A percentile compares a stretch with the other conserved stretches of the same genome.
Evolutionary conservation across 2,113 vertebrate genomes (phyloP).

Genomic region (Cyanistes caeruleus): DNA sequence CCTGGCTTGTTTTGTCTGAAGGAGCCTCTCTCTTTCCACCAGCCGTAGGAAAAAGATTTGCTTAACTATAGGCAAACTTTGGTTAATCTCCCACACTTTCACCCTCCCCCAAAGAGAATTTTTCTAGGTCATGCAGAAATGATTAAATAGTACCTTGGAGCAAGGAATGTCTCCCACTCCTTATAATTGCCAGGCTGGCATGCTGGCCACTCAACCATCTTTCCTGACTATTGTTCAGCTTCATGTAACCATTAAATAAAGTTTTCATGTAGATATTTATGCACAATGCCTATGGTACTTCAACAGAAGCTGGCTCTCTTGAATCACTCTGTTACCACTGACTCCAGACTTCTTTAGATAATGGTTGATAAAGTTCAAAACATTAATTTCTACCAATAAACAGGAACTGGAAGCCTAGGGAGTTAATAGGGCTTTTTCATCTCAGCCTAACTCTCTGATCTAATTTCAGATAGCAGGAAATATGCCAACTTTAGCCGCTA

Average conservation of each 20-base stretch:
- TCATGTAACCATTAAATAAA: not conserved
- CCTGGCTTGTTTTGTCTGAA: not conserved
- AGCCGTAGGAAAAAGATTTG: not conserved
- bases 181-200: not conserved
- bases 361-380: slow-evolving; percentile 74
- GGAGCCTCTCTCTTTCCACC: not conserved
- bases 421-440: slow-evolving; percentile 76
- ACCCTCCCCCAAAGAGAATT: not conserved
- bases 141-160: not conserved
- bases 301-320: not conserved
- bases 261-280: slow-evolving; percentile 15
- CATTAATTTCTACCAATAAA: slow-evolving; percentile 73
- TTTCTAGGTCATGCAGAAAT: not conserved
- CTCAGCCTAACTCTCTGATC: slow-evolving; percentile 73
- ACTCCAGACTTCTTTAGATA: slow-evolving; percentile 71
- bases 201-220: not conserved
- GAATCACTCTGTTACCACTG: slow-evolving; percentile 44
- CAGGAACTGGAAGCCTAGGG: slow-evolving; percentile 68
- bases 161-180: not conserved
- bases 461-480: slow-evolving; percentile 81
- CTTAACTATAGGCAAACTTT: not conserved
- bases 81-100: not conserved
- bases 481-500: slow-evolving; percentile 74
- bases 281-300: not conserved
- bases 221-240: not conserved